Conservation (phyloP, 2,888 invertebrate species). For the Nasonia oneida region DNA sequence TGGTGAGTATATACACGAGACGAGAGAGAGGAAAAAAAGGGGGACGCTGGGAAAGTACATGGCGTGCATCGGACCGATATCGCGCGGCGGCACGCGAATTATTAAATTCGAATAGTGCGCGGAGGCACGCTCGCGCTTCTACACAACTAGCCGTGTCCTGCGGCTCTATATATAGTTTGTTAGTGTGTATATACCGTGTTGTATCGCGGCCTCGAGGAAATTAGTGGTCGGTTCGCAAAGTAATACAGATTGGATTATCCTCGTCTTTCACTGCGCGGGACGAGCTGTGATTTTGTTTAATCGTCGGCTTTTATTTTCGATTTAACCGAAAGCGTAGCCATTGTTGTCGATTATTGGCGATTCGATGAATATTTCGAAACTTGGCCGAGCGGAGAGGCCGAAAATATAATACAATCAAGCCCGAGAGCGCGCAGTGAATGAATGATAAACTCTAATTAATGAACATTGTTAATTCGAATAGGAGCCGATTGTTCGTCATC, state of each 20-base stretch:
- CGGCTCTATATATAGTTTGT: background rate
- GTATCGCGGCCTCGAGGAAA: conserved; percentile 68
- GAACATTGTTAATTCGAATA: background rate
- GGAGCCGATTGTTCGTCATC: conserved; percentile 26
- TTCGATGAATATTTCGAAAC: too few species aligned
- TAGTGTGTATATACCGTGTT: too few species aligned
- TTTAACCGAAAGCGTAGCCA: background rate
- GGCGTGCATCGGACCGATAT: conserved; percentile 41
- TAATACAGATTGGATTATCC: conserved; percentile 63
- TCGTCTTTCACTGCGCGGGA: conserved; percentile 61
- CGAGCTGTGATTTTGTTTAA: conserved; percentile 51
- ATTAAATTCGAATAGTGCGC: conserved; percentile 57
- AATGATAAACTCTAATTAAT: conserved; percentile 28
- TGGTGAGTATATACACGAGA: background rate
- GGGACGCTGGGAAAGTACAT: background rate
- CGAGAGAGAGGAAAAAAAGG: background rate
- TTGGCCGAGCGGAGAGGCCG: background rate
- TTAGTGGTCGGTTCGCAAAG: conserved; percentile 70
- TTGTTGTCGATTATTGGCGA: background rate
- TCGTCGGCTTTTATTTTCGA: background rate
- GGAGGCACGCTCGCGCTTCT: conserved; percentile 30
- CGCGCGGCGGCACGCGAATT: conserved; percentile 56
- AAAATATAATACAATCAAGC: conserved; percentile 50
- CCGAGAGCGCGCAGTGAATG: background rate
- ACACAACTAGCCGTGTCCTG: conserved; percentile 49